phyloP scores from a whole-genome alignment of 2,113 vertebrate species.

The Natator depressus region DNA sequence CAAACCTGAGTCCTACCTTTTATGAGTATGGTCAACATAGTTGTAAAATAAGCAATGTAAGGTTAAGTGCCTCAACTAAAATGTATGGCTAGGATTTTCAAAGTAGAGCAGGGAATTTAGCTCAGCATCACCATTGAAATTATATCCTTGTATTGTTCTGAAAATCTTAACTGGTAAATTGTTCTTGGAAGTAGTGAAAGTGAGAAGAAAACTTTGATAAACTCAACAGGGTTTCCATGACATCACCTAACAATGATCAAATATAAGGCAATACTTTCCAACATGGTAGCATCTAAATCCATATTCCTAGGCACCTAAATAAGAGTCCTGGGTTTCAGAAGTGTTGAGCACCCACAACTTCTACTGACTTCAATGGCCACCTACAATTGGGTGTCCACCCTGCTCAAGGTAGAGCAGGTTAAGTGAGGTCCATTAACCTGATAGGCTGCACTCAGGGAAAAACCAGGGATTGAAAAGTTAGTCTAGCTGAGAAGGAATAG shows the following conservation, averaged over 20 bases:
- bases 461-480: not conserved
- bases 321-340: not conserved
- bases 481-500: not conserved
- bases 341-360: accelerated
- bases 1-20: not conserved
- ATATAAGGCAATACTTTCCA: not conserved
- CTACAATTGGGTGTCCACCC: not conserved
- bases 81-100: not conserved
- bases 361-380: not conserved
- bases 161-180: not conserved
- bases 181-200: not conserved
- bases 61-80: not conserved
- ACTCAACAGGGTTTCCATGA: not conserved
- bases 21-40: not conserved
- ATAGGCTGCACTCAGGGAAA: not conserved
- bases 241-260: not conserved
- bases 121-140: not conserved
- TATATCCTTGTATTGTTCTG: not conserved
- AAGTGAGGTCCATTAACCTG: not conserved
- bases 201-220: not conserved
- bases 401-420: not conserved
- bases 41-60: not conserved
- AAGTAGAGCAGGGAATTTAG: not conserved
- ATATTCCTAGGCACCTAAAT: not conserved
- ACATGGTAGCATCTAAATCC: not conserved